These are phyloP conservation scores for Probosciger aterrimus DNA, from an alignment of 2,113 vertebrate genomes.

Conservation along the genomic window DNA sequence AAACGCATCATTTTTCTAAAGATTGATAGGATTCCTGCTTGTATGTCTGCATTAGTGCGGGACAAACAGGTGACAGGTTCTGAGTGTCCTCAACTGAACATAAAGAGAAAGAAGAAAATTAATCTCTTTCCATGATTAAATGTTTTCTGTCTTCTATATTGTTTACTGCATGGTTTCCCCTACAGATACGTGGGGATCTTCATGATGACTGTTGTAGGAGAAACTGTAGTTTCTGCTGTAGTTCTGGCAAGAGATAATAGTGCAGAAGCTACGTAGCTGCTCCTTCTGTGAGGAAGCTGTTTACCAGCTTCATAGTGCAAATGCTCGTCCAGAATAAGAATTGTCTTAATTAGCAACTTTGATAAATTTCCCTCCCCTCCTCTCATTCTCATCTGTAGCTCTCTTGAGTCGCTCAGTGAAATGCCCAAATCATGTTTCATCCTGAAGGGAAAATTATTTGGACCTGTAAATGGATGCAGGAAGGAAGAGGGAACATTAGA, in stretches of 20 bases:
- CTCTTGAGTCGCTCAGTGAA: neutral
- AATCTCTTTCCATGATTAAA: accelerated
- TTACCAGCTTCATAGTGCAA: neutral
- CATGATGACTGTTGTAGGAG: neutral
- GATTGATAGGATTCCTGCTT: neutral
- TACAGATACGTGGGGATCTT: accelerated
- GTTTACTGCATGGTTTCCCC: neutral
- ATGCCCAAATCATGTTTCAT: neutral
- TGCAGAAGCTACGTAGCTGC: neutral
- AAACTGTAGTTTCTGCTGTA: neutral
- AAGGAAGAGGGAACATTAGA: neutral
- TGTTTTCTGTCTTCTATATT: neutral
- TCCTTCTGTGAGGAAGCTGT: neutral
- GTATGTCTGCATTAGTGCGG: neutral
- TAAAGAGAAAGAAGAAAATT: neutral
- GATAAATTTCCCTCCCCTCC: neutral
- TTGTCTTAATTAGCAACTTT: neutral
- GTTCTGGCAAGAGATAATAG: neutral
- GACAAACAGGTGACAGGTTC: neutral
- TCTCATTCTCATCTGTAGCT: neutral
- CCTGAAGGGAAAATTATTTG: neutral
- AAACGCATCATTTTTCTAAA: neutral
- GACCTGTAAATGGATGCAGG: neutral
- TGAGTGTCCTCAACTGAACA: neutral
- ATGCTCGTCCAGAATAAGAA: neutral